phyloP scores from a whole-genome alignment of 1,140 invertebrate species.

The Platorchestia sp. region DNA sequence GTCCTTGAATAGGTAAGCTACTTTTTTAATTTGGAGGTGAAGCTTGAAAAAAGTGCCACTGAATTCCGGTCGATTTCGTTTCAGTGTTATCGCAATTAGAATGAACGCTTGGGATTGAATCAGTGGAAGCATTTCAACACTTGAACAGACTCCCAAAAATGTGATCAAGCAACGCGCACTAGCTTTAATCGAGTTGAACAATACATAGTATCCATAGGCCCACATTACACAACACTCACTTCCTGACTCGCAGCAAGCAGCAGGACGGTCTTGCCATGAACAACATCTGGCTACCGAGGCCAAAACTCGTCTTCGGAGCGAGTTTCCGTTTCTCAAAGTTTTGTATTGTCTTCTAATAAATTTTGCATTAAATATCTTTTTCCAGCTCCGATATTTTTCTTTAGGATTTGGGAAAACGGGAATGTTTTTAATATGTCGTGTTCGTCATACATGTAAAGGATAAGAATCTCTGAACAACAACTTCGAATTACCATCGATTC shows the following conservation, averaged over 20 bases:
- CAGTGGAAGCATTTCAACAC: not conserved
- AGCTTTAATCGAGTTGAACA: not conserved
- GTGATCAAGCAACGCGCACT: not conserved
- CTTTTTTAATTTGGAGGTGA: too few relatives aligned
- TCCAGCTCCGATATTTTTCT: not conserved
- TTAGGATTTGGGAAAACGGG: not conserved
- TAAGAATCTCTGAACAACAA: not conserved
- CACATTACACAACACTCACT: not conserved
- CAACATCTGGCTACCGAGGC: not conserved
- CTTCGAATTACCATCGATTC: not conserved
- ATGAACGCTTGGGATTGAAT: not conserved
- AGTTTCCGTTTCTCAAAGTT: not conserved
- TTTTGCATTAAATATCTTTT: not conserved
- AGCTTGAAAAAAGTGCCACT: too few relatives aligned
- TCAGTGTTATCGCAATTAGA: not conserved
- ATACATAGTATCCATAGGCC: not conserved
- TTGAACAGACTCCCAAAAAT: not conserved
- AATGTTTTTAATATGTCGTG: not conserved
- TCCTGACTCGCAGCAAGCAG: not conserved
- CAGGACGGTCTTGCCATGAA: not conserved
- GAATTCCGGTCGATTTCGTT: too few relatives aligned
- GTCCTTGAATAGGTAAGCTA: too few relatives aligned
- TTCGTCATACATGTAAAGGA: not conserved
- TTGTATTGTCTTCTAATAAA: not conserved
- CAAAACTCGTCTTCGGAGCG: not conserved